These are phyloP conservation scores for Ceuthmochares aereus DNA, from an alignment of 2,113 vertebrate genomes.

Conservation along the genomic window DNA sequence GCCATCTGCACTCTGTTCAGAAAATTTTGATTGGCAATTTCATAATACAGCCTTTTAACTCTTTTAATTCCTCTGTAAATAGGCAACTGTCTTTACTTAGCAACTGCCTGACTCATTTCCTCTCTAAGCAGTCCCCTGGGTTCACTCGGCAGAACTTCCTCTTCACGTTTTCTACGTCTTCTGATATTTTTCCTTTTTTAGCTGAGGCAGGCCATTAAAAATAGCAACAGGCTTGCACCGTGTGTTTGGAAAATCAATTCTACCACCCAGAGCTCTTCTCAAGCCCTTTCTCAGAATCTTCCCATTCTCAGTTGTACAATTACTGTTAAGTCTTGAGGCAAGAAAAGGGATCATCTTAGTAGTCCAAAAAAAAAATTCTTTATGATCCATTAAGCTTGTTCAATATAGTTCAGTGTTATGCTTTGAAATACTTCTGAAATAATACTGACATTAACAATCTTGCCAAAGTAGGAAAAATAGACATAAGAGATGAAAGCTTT, in stretches of 20 bases:
- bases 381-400: neutral
- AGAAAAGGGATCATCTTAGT: neutral
- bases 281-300: neutral
- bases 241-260: neutral
- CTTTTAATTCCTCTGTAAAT: conserved; percentile 43
- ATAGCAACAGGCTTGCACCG: neutral
- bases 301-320: neutral
- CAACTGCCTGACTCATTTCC: conserved; percentile 65
- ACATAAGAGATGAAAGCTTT: neutral
- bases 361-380: neutral
- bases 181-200: conserved; percentile 41
- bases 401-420: neutral
- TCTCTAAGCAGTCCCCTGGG: conserved; percentile 18
- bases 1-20: neutral
- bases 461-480: neutral
- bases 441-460: neutral
- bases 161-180: conserved; percentile 45
- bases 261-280: neutral
- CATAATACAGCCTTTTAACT: conserved; percentile 27
- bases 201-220: conserved; percentile 11
- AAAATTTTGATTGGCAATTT: neutral
- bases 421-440: neutral
- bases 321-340: neutral
- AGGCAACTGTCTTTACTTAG: conserved; percentile 49
- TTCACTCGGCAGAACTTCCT: conserved; percentile 60